Evolutionary conservation across 2,797 vertebrate genomes (phyloP).

Genomic region (Falco rusticolus): DNA sequence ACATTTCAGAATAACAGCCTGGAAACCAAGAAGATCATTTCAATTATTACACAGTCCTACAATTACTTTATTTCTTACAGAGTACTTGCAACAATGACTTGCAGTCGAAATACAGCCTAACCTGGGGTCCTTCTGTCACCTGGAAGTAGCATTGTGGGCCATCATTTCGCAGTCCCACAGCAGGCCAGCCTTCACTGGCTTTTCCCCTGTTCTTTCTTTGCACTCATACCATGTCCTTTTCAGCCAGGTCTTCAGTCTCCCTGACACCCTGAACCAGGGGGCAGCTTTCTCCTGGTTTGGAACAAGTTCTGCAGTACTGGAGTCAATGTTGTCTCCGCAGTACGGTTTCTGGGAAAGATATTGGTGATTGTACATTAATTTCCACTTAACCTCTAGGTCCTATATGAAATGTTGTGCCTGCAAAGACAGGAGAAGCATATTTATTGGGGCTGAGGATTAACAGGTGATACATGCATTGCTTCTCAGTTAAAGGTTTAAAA

Average conservation of each 20-base stretch:
- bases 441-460: background rate
- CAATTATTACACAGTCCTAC: background rate
- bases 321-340: background rate
- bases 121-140: background rate
- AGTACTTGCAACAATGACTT: background rate
- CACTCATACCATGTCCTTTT: background rate
- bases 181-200: background rate
- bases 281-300: background rate
- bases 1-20: background rate
- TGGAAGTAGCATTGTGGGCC: background rate
- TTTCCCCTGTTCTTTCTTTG: background rate
- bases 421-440: background rate
- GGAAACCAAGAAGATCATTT: background rate
- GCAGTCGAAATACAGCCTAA: background rate
- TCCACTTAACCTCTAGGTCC: background rate
- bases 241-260: background rate
- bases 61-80: background rate
- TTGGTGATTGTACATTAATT: background rate
- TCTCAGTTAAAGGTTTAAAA: background rate
- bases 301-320: background rate
- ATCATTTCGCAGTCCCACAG: background rate
- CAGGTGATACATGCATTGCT: background rate
- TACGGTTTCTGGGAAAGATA: background rate
- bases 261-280: background rate
- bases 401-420: background rate